Percentiles rank a stretch among this genome's conserved stretches.
Evolutionary conservation across 2,888 invertebrate species (phyloP).

Genomic region (Drosophila paramelanica): DNA sequence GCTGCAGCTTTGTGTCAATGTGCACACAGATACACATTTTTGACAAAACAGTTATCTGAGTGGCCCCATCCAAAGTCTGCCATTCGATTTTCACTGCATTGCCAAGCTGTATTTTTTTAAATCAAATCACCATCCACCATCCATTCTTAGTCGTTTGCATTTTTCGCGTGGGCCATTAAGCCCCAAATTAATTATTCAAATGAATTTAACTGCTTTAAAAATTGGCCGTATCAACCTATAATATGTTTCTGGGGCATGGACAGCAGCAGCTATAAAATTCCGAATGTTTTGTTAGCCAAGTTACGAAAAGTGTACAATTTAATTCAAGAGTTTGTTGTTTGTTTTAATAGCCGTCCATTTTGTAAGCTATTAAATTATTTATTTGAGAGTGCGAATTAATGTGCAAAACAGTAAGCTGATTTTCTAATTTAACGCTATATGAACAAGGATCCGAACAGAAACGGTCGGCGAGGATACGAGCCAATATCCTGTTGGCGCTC

Average conservation of each 20-base stretch:
- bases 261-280: slow-evolving; percentile 4
- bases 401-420: slow-evolving; percentile 36
- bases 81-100: slow-evolving; percentile 2
- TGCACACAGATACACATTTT: neutral
- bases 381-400: slow-evolving; percentile 35
- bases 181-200: slow-evolving; percentile 51
- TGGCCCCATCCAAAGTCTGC: neutral
- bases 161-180: slow-evolving; percentile 50
- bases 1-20: slow-evolving; percentile 34
- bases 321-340: slow-evolving; percentile 24
- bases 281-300: slow-evolving; percentile 25
- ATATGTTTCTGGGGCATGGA: slow-evolving; percentile 2
- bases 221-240: slow-evolving; percentile 3
- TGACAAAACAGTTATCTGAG: slow-evolving; percentile 7
- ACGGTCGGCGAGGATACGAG: slow-evolving; percentile 33
- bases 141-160: slow-evolving; percentile 20
- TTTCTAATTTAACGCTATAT: slow-evolving; percentile 75
- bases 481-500: slow-evolving; percentile 62
- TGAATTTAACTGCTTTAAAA: slow-evolving; percentile 17
- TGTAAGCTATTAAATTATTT: slow-evolving; percentile 66
- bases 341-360: slow-evolving; percentile 56
- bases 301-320: slow-evolving; percentile 11
- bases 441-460: slow-evolving; percentile 40
- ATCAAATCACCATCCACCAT: slow-evolving; percentile 24
- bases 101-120: slow-evolving; percentile 42